A percentile compares a stretch with the other conserved stretches of the same genome.
Evolutionary conservation across 2,797 vertebrate genomes (phyloP).

Genomic region (Coendou prehensilis): DNA sequence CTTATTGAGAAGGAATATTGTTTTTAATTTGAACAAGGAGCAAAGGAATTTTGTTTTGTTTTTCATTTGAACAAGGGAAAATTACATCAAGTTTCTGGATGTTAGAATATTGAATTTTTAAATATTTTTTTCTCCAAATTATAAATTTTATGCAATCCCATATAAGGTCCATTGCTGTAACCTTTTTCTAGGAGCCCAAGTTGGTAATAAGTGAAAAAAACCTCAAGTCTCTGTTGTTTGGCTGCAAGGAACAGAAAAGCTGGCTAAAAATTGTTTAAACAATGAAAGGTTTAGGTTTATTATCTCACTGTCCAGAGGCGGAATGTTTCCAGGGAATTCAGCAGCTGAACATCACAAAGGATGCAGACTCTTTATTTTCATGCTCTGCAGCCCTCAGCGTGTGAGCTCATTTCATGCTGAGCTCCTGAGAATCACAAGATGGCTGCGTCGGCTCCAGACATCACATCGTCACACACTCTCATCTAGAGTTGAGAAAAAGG

Average conservation of each 20-base stretch:
- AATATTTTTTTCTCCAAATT: background rate
- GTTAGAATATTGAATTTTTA: slow-evolving; percentile 24
- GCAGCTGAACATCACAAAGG: background rate
- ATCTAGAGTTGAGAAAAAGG: background rate
- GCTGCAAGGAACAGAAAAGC: background rate
- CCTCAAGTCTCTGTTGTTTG: background rate
- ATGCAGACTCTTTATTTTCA: background rate
- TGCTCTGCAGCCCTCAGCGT: background rate
- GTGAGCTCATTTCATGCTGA: background rate
- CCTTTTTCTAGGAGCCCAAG: background rate
- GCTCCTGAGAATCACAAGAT: background rate
- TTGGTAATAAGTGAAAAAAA: background rate
- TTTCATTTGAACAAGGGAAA: background rate
- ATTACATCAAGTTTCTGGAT: background rate
- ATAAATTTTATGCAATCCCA: background rate
- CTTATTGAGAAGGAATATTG: background rate
- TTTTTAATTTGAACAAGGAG: background rate
- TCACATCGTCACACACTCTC: background rate
- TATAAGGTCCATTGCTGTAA: background rate
- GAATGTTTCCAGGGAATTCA: background rate
- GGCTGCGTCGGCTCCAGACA: background rate
- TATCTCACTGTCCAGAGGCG: background rate
- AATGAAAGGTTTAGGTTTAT: slow-evolving; percentile 16
- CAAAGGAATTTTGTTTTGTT: background rate
- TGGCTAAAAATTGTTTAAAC: background rate